Base-by-base conservation (phyloP, 2,888 invertebrate genomes). In the Flexamia atlantica region DNA sequence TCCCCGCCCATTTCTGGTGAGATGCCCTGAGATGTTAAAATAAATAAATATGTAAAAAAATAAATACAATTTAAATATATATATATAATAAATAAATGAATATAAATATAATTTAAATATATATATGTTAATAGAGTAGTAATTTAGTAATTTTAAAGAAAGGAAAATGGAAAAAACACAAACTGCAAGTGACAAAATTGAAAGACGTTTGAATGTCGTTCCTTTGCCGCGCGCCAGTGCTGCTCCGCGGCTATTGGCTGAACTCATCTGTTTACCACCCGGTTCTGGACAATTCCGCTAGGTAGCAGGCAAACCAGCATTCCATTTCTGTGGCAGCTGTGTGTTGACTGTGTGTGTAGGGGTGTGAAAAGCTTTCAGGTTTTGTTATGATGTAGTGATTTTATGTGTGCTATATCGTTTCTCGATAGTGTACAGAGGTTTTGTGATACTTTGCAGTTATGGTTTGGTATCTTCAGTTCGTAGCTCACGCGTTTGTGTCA, bases 311-410 rank as follows among this genome's bases (percentile, higher is more conserved):
- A 72, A 14, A 1, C 20, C 72, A 72, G 72, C 72, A 76, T 76
- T 76, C 76, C 76, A 76, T 76, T 76, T 12, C 76, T 76, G 76
- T 64, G 81, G 82, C 82, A 82, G 82, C 82, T 82, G 82, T 82
- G 82, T 82, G 70, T 50, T 68, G 72, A 32, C 25, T 82, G 70
- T 82, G 70, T 70, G 68, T 50, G 82, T 82, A 82, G 82, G 81
- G 82, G 82, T 82, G 82, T 68, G 82, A 82, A 82, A 70, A 46
- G 82, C 72, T 46, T 82, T 70, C 30, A 30, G 82, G 50, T 82
- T 82, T 82, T 82, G 82, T 82, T 82, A 70, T 82, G 82, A 82
- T 82, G 70, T 82, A 68, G 81, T 82, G 82, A 82, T 82, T 81
- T 70, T 70, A 76, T 28, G 50, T 30, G 76, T 76, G 42, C 40